Evolutionary conservation across 2,888 invertebrate genomes (phyloP), one percentile per base, ranked within the genome.

Genomic region (Cataglyphis altisquamis): DNA sequence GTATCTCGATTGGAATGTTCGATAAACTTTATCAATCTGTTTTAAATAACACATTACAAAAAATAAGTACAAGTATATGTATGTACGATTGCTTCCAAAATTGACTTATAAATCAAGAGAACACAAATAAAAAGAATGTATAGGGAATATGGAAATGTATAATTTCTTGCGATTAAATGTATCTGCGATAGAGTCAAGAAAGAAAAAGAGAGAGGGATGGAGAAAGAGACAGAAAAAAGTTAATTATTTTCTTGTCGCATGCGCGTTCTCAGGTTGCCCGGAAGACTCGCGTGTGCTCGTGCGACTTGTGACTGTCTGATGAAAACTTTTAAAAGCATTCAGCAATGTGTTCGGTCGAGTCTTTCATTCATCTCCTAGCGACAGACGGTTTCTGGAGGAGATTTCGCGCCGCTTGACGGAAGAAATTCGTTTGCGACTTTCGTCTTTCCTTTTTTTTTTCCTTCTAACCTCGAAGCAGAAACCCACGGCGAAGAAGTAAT

Each of bases 401-500:
- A 84, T 82, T 87, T 88, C 84, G 78, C 72, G 87, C 70, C 3
- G 67, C 55, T 77, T 84, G 88, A 84, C 82, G 83, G 77, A 87
- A 88, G 87, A 84, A 87, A 88, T 89, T 90, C 84, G 84, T 80
- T 72, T 84, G 66, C 82, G 82, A 60, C 41, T 64, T 77, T 52
- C 48, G 66, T 70, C 84, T 84, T 83, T 78, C 60, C 62, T 74
- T 10, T 10, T 41, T 52, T 41, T 52, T 63, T 48, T 32, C 48
- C 60, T 52, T 66, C 62, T 72, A 82, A 84, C 75, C 75, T 55
- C 81, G 83, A 86, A 89, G 85, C 82, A 64, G 73, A 52, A 87
- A 83, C 81, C 80, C 60, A 57, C 48, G 66, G 86, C 82, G 84
- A 86, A 85, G 87, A 88, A 87, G 89, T 90, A 90, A 90, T 90